Evolutionary conservation across 2,888 invertebrate genomes (phyloP), one percentile per base, ranked within the genome.

Genomic region (Rhamnusium bicolor): DNA sequence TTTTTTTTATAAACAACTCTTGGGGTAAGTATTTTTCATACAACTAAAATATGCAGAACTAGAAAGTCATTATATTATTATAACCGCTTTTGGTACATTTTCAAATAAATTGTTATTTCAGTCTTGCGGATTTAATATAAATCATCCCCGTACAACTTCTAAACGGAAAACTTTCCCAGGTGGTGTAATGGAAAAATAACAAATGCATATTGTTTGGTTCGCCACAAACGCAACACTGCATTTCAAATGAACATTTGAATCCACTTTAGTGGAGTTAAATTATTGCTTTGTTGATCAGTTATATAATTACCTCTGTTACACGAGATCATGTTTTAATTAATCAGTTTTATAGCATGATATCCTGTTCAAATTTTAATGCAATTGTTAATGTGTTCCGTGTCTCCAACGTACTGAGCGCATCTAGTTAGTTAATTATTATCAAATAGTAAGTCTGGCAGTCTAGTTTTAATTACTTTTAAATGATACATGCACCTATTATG

Each of bases 321-420:
- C 53, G 65, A 53, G 65, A 53, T 19, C 53, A 65, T 16, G 65
- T 53, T 65, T 65, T 65, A 65, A 65, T 65, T 65, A 65, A 65
- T 65, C 65, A 65, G 51, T 65, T 65, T 21, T 32, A n/a, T 18
- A 53, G 65, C 65, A 65, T 29, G 40, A 53, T 53, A 65, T 18
- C 53, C 53, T 60, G 16, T 51, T 63, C 3, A 49, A 51, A 51
- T 51, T 63, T 63, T 63, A 54, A 65, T 65, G 53, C 65, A 65
- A 65, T 65, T 49, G 65, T 32, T 40, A 40, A 40, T 40, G 65
- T 29, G 51, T 60, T 60, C 32, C 6, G 51, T 51, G 18, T 49
- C 49, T 51, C 40, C n/a, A n/a, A n/a, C 40, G 40, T 5, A 4
- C 40, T 19, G 19, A 10, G 40, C 40, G n/a, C n/a, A n/a, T n/a